Evolutionary conservation across 2,113 vertebrate genomes (phyloP).

Genomic region (Melanocharis versteri): DNA sequence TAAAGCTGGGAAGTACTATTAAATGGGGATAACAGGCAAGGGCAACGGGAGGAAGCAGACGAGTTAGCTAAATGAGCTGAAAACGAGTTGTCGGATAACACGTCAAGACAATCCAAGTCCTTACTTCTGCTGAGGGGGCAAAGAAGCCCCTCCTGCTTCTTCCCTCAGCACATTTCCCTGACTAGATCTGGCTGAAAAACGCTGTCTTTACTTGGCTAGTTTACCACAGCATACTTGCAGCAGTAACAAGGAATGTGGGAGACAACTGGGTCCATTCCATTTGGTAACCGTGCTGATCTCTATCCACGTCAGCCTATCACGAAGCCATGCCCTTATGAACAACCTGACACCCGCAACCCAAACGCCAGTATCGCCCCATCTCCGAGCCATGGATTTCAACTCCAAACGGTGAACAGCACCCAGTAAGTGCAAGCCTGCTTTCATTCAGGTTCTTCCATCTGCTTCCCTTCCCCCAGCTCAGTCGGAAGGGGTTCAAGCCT

Average conservation of each 20-base stretch:
- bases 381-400: not conserved
- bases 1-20: constrained; percentile 6
- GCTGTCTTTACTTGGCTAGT: not conserved
- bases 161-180: not conserved
- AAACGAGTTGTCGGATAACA: not conserved
- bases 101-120: not conserved
- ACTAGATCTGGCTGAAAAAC: not conserved
- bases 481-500: not conserved
- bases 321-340: not conserved
- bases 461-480: not conserved
- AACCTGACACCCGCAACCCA: not conserved
- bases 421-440: not conserved
- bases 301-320: not conserved
- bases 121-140: not conserved
- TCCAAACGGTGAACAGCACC: not conserved
- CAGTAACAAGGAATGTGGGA: not conserved
- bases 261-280: not conserved
- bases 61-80: not conserved
- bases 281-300: not conserved
- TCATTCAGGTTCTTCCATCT: not conserved
- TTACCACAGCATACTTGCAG: not conserved
- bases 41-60: not conserved
- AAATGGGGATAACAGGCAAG: not conserved
- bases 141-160: not conserved
- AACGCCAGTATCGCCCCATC: not conserved